A percentile compares a stretch with the other conserved stretches of the same genome.
phyloP scores from a whole-genome alignment of 2,888 invertebrate species.

The Petrophora chlorosata region DNA sequence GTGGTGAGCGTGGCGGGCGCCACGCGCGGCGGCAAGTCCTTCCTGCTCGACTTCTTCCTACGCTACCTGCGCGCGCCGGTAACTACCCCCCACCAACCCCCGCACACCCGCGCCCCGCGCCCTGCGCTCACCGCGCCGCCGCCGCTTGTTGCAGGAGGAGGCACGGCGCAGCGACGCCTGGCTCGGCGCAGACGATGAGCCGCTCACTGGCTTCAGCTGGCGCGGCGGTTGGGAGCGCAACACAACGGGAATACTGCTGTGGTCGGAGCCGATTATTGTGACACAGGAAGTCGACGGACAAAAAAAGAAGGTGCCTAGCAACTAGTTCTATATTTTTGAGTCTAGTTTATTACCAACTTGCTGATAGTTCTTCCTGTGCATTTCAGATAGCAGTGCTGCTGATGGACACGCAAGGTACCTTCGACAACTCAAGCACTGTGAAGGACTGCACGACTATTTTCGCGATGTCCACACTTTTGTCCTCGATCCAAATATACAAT shows the following conservation, averaged over 20 bases:
- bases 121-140: not conserved
- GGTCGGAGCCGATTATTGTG: conserved; percentile 92
- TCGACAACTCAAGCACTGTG: conserved; percentile 96
- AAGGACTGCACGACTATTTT: conserved; percentile 91
- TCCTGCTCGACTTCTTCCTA: conserved; percentile 53
- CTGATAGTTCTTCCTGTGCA: not conserved
- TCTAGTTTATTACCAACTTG: not conserved
- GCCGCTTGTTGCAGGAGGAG: conserved; percentile 16
- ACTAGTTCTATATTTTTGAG: not conserved
- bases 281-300: conserved; percentile 53
- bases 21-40: conserved; percentile 55
- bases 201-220: conserved; percentile 94
- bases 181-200: conserved; percentile 89
- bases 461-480: conserved; percentile 94
- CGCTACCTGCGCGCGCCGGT: conserved; percentile 51
- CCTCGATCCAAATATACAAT: conserved; percentile 93
- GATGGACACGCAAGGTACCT: conserved; percentile 93
- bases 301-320: conserved; percentile 2
- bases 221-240: conserved; percentile 95
- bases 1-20: conserved; percentile 55
- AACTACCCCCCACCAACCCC: conserved; percentile 5
- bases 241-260: conserved; percentile 95
- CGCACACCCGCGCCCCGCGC: not conserved
- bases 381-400: conserved; percentile 33
- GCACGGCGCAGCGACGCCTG: conserved; percentile 80